Evolutionary conservation across 2,113 vertebrate species (phyloP).

Genomic region (Megalops atlanticus): DNA sequence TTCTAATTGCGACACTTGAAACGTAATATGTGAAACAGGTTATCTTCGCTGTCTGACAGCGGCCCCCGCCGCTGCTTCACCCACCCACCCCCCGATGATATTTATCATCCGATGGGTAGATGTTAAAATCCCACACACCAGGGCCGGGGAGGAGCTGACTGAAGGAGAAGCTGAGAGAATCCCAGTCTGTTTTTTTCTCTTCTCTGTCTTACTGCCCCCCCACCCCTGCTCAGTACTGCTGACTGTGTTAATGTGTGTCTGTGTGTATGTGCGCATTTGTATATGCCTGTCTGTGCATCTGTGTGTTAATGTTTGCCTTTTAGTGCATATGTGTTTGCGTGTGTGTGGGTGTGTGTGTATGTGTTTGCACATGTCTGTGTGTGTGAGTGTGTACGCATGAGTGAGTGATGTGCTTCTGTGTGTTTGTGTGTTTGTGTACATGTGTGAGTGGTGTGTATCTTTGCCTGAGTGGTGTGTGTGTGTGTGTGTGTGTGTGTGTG

Average conservation of each 20-base stretch:
- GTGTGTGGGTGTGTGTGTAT: background rate
- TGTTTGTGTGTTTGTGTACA: background rate
- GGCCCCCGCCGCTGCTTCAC: background rate
- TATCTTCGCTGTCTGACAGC: slow-evolving; percentile 13
- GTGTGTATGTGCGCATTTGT: slow-evolving; percentile 10
- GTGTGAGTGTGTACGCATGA: too few species aligned
- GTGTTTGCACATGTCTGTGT: background rate
- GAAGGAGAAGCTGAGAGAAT: background rate
- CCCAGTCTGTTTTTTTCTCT: background rate
- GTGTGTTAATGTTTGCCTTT: slow-evolving; percentile 5
- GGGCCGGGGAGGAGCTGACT: background rate
- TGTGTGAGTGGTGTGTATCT: background rate
- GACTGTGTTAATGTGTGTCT: background rate
- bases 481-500: background rate
- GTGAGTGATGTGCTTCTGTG: background rate
- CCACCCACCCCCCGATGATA: background rate
- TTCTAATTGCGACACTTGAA: slow-evolving; percentile 35
- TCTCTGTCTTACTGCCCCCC: background rate
- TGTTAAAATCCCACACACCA: background rate
- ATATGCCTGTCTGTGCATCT: background rate
- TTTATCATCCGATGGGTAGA: slow-evolving; percentile 5
- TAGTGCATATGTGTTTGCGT: background rate
- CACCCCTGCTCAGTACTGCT: background rate
- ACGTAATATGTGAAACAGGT: slow-evolving; percentile 28
- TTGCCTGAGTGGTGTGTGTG: background rate